Base-by-base conservation (phyloP, 2,113 vertebrate genomes). In the Prolemur simus region DNA sequence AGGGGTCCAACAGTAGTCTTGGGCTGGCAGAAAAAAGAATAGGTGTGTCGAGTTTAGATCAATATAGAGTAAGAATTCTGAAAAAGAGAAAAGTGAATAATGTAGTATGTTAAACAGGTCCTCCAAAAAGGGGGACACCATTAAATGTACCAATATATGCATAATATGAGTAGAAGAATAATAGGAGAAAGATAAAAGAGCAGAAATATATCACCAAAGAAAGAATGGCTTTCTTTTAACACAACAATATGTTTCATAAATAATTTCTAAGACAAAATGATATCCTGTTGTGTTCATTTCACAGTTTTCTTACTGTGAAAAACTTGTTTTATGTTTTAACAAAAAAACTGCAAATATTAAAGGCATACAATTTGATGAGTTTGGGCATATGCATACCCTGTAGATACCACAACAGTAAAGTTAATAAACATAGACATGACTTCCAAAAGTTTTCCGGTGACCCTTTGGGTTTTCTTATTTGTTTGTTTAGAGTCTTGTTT, bases 251-350 rank as follows among this genome's bases (percentile, higher is more conserved):
- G 34, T 91, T 93, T 91, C 37, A 47, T 52, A 91, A 74, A 89
- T 87, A 89, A 25, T 56, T 84, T 93, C 73, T 89, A 95, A 91
- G 56, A 68, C 39, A 81, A 76, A 87, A 60, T 84, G 37, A 66
- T 91, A 68, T 68, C 68, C 66, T 63, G 81, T 80, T 96, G 71
- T 95, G 10, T 74, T 34, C 20, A 69, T 77, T 95, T 94, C 23
- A 80, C 18, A 58, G 12, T 93, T 77, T 88, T 23, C 37, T 42
- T 86, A 81, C 80, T 91, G 78, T 88, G 93, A 15, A 85, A 34
- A 27, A 85, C 74, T 73, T 80, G 39, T 39, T 3, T 71, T 80
- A 15, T 71, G 69, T 39, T 23, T 69, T 58, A 58, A 58, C 52
- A 52, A 69, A 39, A 71, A 39, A 71, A 37, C 23, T 71, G 37